These are phyloP conservation scores for Scaptomyza montana DNA, from an alignment of 1,140 invertebrate genomes.

Conservation along the genomic window DNA sequence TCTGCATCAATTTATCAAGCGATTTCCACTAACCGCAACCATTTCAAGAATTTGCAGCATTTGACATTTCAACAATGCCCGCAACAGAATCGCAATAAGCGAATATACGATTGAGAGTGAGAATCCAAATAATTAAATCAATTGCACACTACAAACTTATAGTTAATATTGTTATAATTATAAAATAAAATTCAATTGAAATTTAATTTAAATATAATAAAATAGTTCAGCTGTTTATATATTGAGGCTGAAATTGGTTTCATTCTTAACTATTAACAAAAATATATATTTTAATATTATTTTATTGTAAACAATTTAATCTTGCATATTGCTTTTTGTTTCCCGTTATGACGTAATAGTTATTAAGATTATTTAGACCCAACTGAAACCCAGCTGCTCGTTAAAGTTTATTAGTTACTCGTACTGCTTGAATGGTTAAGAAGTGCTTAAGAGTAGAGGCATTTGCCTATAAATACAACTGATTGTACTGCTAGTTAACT, in stretches of 20 bases:
- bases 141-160: no score
- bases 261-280: no score
- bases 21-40: conserved; percentile 32
- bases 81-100: background rate
- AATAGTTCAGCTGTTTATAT: no score
- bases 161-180: no score
- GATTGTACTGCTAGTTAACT: background rate
- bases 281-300: no score
- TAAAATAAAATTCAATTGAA: no score
- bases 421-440: background rate
- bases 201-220: no score
- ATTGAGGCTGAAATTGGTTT: no score
- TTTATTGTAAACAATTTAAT: no score
- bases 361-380: background rate
- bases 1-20: conserved; percentile 42
- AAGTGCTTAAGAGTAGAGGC: background rate
- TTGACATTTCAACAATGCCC: conserved; percentile 27
- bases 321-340: no score
- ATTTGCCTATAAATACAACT: conserved; percentile 22
- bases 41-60: conserved; percentile 53
- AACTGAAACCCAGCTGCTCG: conserved; percentile 40
- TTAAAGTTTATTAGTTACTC: conserved; percentile 28
- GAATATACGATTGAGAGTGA: background rate
- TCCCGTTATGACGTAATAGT: no score
- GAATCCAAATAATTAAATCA: background rate